phyloP scores from a whole-genome alignment of 2,113 vertebrate genomes.

The Vulpes ferrilata region DNA sequence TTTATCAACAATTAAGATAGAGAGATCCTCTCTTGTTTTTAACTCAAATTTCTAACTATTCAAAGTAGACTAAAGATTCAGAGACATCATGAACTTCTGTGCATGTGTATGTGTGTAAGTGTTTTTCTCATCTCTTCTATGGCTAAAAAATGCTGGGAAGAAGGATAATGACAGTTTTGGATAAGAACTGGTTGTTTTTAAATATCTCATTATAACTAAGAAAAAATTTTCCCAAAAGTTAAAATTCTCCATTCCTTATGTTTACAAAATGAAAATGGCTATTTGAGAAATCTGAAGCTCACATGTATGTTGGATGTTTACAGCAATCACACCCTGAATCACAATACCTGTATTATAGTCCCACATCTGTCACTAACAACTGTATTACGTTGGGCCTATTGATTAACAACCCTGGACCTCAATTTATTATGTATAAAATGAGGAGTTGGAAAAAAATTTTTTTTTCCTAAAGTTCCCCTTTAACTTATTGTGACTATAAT shows the following conservation, averaged over 20 bases:
- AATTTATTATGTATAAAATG: not conserved
- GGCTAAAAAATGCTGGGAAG: not conserved
- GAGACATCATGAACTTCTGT: not conserved
- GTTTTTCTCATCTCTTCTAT: not conserved
- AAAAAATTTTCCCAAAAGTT: not conserved
- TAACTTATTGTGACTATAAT: not conserved
- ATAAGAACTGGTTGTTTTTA: not conserved
- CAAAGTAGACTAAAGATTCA: not conserved
- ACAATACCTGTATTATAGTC: not conserved
- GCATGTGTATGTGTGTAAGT: not conserved
- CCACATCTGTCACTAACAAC: not conserved
- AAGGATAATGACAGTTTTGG: not conserved
- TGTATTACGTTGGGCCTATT: not conserved
- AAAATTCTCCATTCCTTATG: not conserved
- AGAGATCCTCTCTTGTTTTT: not conserved
- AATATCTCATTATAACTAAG: not conserved
- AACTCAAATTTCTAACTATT: slow-evolving; percentile 3
- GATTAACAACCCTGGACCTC: not conserved
- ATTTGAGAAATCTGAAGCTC: not conserved
- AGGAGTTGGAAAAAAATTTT: not conserved
- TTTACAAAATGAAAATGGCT: not conserved
- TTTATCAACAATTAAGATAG: not conserved
- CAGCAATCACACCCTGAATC: not conserved
- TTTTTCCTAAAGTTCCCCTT: not conserved
- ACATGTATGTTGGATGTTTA: not conserved